Conservation (phyloP, 2,888 invertebrate species). For the Colletes collaris region DNA sequence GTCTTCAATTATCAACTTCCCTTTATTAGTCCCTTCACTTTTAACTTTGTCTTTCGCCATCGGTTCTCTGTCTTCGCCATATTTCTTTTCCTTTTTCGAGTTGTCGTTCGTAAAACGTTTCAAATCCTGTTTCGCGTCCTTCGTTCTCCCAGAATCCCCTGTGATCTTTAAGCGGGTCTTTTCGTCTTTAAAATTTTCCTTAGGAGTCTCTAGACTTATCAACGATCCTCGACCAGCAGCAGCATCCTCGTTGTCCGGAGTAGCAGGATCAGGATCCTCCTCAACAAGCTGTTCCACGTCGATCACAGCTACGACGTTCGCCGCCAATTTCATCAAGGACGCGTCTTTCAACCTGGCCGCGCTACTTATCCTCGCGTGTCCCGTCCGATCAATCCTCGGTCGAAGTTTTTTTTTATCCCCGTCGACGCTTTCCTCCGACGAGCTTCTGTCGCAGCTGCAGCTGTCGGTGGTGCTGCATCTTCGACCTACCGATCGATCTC, state of each 20-base stretch:
- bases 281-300: too few relatives aligned
- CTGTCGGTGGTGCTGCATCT: slow-evolving; percentile 34
- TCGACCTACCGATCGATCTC: slow-evolving; percentile 20
- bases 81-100: too few relatives aligned
- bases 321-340: not conserved
- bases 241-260: not conserved
- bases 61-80: too few relatives aligned
- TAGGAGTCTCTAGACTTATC: not conserved
- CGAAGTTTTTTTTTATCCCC: slow-evolving; percentile 74
- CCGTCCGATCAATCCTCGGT: slow-evolving; percentile 43
- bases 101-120: too few relatives aligned
- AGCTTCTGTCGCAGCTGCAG: slow-evolving; percentile 33
- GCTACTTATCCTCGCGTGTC: not conserved
- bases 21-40: too few relatives aligned
- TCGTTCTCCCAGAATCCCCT: not conserved
- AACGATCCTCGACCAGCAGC: not conserved
- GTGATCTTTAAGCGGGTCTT: too few relatives aligned
- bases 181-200: too few relatives aligned
- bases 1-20: too few relatives aligned
- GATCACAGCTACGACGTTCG: not conserved
- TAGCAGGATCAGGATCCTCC: too few relatives aligned
- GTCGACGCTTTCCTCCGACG: slow-evolving; percentile 53
- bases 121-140: not conserved
- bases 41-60: too few relatives aligned
- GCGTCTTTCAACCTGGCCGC: not conserved